Evolutionary conservation across 2,797 vertebrate genomes (phyloP), one percentile per base, ranked within the genome.

Genomic region (Anguilla obscura): DNA sequence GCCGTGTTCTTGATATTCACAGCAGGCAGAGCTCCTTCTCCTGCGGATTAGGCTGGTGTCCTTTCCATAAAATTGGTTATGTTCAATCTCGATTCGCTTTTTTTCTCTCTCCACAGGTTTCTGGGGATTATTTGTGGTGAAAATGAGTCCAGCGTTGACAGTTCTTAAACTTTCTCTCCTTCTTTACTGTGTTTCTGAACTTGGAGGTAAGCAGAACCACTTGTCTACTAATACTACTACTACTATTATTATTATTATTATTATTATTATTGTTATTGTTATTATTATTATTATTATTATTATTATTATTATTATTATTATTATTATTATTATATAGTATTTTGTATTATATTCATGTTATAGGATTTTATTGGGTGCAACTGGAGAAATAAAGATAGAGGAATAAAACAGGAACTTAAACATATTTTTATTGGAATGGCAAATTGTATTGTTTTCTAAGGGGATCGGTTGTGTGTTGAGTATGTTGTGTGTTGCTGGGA

Each of bases 71-170:
- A 85, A 60, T 85, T 27, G 71, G 33, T 36, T 88, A 66, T 50
- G 14, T 88, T 85, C 85, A 36, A 30, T 45, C 58, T 86, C 2
- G 30, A 50, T 85, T 86, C 36, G 48, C 27, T 82, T 2, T 40
- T 7, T 40, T 27, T 71, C 30, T 56, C 52, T 63, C 87, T 69
- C 8, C 74, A 24, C 79, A 93, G 91, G 74, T 88, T 88, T 14
- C 71, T 21, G 50, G 71, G 9, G 30, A 89, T 74, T 63, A 87
- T 84, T 58, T 27, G 56, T 36, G 66, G 69, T 87, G 21, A 91
- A 92, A 90, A 95, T 94, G 94, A 92, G 83, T 87, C 12, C 88
- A 24, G 87, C 86, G 18, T 89, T 88, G 88, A 88, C 50, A 87
- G 5, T 21, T 2, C 8, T 66, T 40, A 74, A 93, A 84, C 85